Evolutionary conservation across 2,888 invertebrate genomes (phyloP).

Genomic region (Drosophila mimetica): DNA sequence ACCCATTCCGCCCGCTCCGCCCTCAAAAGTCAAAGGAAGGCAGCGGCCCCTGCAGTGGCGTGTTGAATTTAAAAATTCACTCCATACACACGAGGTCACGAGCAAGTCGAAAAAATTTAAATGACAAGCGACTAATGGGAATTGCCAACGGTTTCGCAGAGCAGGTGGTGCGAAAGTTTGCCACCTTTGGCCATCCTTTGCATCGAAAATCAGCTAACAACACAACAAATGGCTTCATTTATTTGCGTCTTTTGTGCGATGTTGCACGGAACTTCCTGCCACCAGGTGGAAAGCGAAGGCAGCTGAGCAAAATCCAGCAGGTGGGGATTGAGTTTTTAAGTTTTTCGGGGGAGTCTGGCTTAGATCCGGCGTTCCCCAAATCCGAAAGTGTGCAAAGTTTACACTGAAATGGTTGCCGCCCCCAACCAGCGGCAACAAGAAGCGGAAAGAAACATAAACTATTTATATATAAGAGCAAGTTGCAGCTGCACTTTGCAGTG

Average conservation of each 20-base stretch:
- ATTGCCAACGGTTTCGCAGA: constrained; percentile 75
- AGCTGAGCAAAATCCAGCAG: constrained; percentile 4
- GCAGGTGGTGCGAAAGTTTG: constrained; percentile 62
- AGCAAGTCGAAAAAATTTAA: constrained; percentile 64
- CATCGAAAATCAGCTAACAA: constrained; percentile 74
- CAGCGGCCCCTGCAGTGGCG: constrained; percentile 30
- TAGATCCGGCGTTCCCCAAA: constrained; percentile 23
- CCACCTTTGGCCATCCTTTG: constrained; percentile 56
- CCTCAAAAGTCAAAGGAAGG: constrained; percentile 5
- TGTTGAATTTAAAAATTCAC: constrained; percentile 66
- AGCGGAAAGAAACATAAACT: constrained; percentile 52
- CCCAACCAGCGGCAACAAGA: constrained; percentile 10
- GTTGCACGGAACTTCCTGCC: constrained; percentile 63
- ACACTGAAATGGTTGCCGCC: constrained; percentile 44
- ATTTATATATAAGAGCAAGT: constrained; percentile 62
- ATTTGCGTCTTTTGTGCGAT: constrained; percentile 78
- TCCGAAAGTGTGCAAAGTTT: constrained; percentile 61
- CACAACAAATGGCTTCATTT: constrained; percentile 81
- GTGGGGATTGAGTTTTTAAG: background rate
- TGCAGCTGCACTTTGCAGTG: constrained; percentile 57
- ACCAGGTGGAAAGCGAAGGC: constrained; percentile 18
- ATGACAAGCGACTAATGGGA: constrained; percentile 81
- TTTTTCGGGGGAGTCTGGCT: constrained; percentile 48
- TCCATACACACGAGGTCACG: constrained; percentile 23
- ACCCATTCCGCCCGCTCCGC: constrained; percentile 1